Base-by-base conservation (phyloP, 2,113 vertebrate genomes). In the Brachyhypopomus occidentalis region DNA sequence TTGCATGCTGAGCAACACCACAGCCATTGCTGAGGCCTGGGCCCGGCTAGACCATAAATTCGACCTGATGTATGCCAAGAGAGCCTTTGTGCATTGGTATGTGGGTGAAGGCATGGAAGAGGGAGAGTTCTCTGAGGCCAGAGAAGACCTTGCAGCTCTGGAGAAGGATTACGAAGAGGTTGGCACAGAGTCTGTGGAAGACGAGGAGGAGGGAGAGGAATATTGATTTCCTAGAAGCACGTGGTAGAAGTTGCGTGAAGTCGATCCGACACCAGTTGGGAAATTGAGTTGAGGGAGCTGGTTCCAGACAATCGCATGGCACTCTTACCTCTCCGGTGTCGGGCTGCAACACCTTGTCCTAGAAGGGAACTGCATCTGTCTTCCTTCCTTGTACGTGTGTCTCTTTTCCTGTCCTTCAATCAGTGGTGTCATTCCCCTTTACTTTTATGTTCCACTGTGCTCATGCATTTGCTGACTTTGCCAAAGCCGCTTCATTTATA, bases 21-120 rank as follows among this genome's bases (percentile, higher is more conserved):
- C 94, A 0, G 95, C 96, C 84, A 95, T 96, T 0, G 91, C 95
- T 0, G 95, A 96, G 89, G 95, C 95, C 4, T 96, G 96, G 96
- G 93, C 94, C 1, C 93, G 94, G 1, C 94, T 96, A 1, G 91
- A 95, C 89, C 95, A 97, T 91, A 97, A 96, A 89, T 97, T 96
- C 73, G 95, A 97, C 82, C 91, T 98, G 73, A 96, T 96, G 94
- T 95, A 94, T 2, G 94, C 95, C 56, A 97, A 96, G 75, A 90
- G 94, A 17, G 95, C 95, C 0, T 97, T 97, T 45, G 94, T 97
- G 64, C 96, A 96, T 88, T 96, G 95, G 95, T 96, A 95, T 14
- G 95, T 96, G n/a, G 95, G 95, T 16, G 94, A 96, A 79, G 95
- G 95, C 60, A 96, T 97, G 95, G 96, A 97, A 87, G 95, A 96